These are phyloP conservation scores for Dromius quadrimaculatus DNA, from an alignment of 2,888 invertebrate species.

Conservation along the genomic window DNA sequence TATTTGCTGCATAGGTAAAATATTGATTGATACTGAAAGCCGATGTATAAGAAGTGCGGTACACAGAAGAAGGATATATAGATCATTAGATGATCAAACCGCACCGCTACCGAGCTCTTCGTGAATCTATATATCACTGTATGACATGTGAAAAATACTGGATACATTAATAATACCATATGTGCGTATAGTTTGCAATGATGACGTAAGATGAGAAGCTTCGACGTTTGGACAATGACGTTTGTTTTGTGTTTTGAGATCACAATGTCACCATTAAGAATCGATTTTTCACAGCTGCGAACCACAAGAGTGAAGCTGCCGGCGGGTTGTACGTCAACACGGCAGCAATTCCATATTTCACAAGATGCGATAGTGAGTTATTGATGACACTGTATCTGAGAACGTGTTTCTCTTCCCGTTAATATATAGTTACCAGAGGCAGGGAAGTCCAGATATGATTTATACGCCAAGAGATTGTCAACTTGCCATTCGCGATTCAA, in stretches of 20 bases:
- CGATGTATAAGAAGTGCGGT: background rate
- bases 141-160: constrained; percentile 35
- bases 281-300: constrained; percentile 43
- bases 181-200: background rate
- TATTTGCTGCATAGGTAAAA: too few species aligned
- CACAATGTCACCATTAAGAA: constrained; percentile 43
- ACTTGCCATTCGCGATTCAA: too few species aligned
- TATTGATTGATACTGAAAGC: background rate
- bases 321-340: constrained; percentile 53
- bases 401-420: constrained; percentile 45
- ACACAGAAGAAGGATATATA: background rate
- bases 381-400: constrained; percentile 56
- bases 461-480: constrained; percentile 24
- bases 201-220: too few species aligned
- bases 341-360: constrained; percentile 57
- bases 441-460: background rate
- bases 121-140: constrained; percentile 12
- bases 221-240: background rate
- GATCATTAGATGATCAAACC: constrained; percentile 15
- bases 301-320: constrained; percentile 19
- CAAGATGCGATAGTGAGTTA: constrained; percentile 57
- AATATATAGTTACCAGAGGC: constrained; percentile 48
- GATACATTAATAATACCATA: constrained; percentile 35
- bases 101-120: constrained; percentile 3
- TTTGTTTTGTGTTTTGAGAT: constrained; percentile 17